These are phyloP conservation scores for Budorcas taxicolor DNA, from an alignment of 2,113 vertebrate genomes.

Conservation along the genomic window DNA sequence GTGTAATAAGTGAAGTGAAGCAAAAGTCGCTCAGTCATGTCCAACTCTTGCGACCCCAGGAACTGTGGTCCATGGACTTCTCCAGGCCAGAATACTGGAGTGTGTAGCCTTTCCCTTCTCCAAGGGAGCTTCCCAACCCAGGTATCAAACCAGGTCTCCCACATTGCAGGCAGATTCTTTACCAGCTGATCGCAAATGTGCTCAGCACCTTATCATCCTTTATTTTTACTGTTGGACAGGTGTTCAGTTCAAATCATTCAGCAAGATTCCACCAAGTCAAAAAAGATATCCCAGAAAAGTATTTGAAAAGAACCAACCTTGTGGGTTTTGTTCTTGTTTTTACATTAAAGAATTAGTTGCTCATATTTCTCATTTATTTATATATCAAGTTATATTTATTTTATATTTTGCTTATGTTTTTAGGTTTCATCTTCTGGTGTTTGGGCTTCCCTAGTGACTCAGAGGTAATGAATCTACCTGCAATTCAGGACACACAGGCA, in stretches of 20 bases:
- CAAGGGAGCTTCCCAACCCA: neutral
- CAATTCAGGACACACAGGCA: neutral
- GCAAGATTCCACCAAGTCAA: neutral
- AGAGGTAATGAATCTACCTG: neutral
- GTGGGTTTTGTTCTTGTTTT: neutral
- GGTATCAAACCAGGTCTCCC: neutral
- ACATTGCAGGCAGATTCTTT: neutral
- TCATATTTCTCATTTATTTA: neutral
- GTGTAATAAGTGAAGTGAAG: neutral
- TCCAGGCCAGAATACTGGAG: neutral
- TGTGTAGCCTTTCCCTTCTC: neutral
- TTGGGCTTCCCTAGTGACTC: neutral
- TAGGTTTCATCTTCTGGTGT: neutral
- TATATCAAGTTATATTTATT: neutral
- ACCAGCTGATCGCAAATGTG: neutral
- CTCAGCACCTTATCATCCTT: neutral
- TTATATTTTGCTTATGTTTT: neutral
- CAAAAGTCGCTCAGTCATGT: neutral
- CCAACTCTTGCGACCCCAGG: accelerated
- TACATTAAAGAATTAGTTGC: neutral
- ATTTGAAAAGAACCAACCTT: neutral
- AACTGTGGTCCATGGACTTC: neutral
- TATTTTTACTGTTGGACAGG: neutral
- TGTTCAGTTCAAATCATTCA: neutral
- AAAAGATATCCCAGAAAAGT: neutral